These are phyloP conservation scores for Camelus bactrianus DNA, from an alignment of 2,113 vertebrate genomes.

Conservation along the genomic window DNA sequence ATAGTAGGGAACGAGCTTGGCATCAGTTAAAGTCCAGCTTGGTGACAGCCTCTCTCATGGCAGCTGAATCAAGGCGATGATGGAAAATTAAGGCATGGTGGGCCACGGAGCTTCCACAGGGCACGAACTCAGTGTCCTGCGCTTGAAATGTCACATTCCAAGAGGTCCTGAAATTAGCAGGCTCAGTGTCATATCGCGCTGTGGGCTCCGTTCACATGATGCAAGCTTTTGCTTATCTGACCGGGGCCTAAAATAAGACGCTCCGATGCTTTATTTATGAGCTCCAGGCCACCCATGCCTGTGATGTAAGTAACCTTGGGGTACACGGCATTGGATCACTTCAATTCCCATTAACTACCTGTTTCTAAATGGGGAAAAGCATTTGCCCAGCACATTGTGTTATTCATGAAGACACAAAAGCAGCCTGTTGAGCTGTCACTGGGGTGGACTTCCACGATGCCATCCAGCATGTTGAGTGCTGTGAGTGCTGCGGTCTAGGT, in stretches of 20 bases:
- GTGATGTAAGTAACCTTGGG: slow-evolving; percentile 83
- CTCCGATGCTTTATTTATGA: slow-evolving; percentile 85
- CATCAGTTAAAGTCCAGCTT: slow-evolving; percentile 74
- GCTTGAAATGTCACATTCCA: slow-evolving; percentile 89
- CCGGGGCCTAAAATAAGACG: slow-evolving; percentile 84
- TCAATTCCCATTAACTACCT: slow-evolving; percentile 77
- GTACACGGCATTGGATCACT: slow-evolving; percentile 78
- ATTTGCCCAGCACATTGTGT: slow-evolving; percentile 69
- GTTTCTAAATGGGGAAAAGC: slow-evolving; percentile 76
- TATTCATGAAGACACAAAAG: slow-evolving; percentile 73
- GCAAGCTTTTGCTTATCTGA: slow-evolving; percentile 84
- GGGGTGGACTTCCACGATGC: slow-evolving; percentile 62
- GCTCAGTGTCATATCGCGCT: slow-evolving; percentile 78
- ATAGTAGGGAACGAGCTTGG: slow-evolving; percentile 53
- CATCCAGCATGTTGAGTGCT: slow-evolving; percentile 75
- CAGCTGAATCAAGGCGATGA: slow-evolving; percentile 76
- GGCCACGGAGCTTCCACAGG: slow-evolving; percentile 50
- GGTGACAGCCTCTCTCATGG: background rate
- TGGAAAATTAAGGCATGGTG: slow-evolving; percentile 71
- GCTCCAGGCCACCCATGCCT: background rate
- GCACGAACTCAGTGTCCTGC: slow-evolving; percentile 78
- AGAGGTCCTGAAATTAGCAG: slow-evolving; percentile 82
- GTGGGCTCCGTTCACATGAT: slow-evolving; percentile 83
- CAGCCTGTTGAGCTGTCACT: slow-evolving; percentile 59
- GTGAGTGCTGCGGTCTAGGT: background rate